Evolutionary conservation across 2,113 vertebrate genomes (phyloP), one percentile per base, ranked within the genome.

Genomic region (Physeter macrocephalus): DNA sequence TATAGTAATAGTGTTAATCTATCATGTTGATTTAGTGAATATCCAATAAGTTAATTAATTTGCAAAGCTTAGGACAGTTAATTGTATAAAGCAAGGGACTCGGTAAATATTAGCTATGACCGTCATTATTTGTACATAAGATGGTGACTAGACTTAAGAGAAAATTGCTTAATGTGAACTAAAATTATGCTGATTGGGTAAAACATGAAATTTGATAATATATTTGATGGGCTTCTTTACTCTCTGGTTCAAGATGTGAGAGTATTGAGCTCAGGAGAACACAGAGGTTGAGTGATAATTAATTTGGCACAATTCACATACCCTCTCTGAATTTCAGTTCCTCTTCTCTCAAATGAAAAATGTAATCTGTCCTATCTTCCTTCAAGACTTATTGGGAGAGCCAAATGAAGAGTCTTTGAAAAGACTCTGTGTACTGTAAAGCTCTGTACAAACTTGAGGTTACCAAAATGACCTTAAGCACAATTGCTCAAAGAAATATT

Each of bases 401-500:
- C 1, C 9, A 94, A 89, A 69, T 91, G 8, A 90, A 93, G 52
- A 72, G 31, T 66, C 31, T 67, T 52, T 90, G 8, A 91, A 81
- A 95, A 64, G 4, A 29, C 2, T 54, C 43, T 64, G 23, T 31
- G 11, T 46, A 80, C 17, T 54, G 0, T 78, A 87, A 75, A 91
- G 3, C 2, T 92, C 27, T 29, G 43, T 52, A 43, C 1, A 72
- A 72, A 78, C 66, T 66, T 39, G 14, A 90, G 17, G 27, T 49
- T 88, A 54, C 67, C 54, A 88, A 77, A 94, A 36, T 87, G 21
- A 52, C 21, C 12, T n/a, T 93, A 72, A 69, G 6, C 0, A 93
- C 31, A 93, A 52, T 85, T 96, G 8, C n/a, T 88, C 41, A 91
- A 88, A 75, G 21, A 89, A 85, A 54, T 83, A 93, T 61, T 83